Evolutionary conservation across 1,140 invertebrate species (phyloP).

Genomic region (Lerema accius): DNA sequence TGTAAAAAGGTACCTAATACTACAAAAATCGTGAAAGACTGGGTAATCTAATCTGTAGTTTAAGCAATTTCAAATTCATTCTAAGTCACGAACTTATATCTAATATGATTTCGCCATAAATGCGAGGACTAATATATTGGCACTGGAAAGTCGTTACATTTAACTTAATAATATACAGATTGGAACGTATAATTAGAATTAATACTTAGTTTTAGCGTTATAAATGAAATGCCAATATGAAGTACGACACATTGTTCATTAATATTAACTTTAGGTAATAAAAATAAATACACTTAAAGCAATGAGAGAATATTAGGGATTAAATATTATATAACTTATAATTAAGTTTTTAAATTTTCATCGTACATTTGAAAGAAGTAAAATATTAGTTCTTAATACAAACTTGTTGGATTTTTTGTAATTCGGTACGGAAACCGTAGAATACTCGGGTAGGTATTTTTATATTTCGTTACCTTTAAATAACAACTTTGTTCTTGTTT

Average conservation of each 20-base stretch:
- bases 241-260: constrained; percentile 64
- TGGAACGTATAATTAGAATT: constrained; percentile 57
- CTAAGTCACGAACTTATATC: constrained; percentile 26
- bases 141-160: constrained; percentile 54
- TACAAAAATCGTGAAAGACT: too few relatives aligned
- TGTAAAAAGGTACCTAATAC: too few relatives aligned
- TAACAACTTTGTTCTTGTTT: too few relatives aligned
- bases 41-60: not conserved
- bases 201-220: constrained; percentile 54
- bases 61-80: constrained; percentile 18
- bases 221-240: constrained; percentile 70
- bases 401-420: too few relatives aligned
- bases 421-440: too few relatives aligned
- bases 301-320: constrained; percentile 48
- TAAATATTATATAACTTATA: constrained; percentile 27
- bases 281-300: constrained; percentile 62
- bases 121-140: constrained; percentile 73
- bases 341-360: constrained; percentile 23
- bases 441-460: too few relatives aligned
- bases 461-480: too few relatives aligned
- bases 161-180: constrained; percentile 54
- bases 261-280: constrained; percentile 39
- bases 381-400: constrained; percentile 15
- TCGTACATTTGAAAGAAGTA: constrained; percentile 23
- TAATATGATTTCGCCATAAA: constrained; percentile 60